Evolutionary conservation across 2,888 invertebrate species (phyloP).

Genomic region (Melitaea athalia): DNA sequence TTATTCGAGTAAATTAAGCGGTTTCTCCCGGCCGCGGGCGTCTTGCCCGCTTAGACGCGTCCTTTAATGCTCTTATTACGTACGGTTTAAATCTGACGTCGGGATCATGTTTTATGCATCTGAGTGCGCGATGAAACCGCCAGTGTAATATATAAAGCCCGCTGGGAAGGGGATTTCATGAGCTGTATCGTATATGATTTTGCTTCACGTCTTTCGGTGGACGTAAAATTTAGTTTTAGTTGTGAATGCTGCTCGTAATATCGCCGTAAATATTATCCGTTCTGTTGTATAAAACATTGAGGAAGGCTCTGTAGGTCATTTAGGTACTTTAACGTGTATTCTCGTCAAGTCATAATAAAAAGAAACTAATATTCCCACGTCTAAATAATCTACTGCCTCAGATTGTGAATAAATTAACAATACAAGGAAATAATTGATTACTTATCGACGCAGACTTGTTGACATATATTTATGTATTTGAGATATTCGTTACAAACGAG

Average conservation of each 20-base stretch:
- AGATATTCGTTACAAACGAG: background rate
- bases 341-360: background rate
- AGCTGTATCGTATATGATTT: slow-evolving; percentile 61
- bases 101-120: slow-evolving; percentile 81
- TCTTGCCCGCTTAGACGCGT: slow-evolving; percentile 56
- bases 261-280: slow-evolving; percentile 1
- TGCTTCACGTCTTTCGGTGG: slow-evolving; percentile 57
- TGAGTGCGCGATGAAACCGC: slow-evolving; percentile 76
- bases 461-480: background rate
- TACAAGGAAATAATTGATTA: background rate
- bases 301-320: background rate
- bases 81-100: slow-evolving; percentile 79
- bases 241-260: slow-evolving; percentile 3
- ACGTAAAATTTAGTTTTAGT: slow-evolving; percentile 42
- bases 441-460: background rate
- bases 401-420: background rate
- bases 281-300: slow-evolving; percentile 3
- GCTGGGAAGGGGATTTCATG: slow-evolving; percentile 69
- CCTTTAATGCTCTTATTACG: slow-evolving; percentile 79
- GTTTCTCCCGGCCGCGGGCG: slow-evolving; percentile 44
- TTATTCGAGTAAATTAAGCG: slow-evolving; percentile 47
- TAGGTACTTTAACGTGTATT: background rate
- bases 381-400: background rate
- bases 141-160: slow-evolving; percentile 72
- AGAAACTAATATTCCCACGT: background rate